Conservation (phyloP, 2,113 vertebrate genomes). For the Desmodus rotundus region DNA sequence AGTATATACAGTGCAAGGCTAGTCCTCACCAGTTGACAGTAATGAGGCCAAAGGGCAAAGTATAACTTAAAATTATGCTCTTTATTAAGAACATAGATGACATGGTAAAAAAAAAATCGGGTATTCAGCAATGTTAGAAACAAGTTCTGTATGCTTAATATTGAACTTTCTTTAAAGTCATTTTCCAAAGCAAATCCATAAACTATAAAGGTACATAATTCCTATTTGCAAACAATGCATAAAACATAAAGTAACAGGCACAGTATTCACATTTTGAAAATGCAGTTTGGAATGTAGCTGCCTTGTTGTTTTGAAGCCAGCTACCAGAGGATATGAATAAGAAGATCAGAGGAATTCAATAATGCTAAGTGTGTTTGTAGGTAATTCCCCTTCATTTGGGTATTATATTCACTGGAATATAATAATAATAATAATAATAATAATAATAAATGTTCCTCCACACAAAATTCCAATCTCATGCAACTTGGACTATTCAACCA, state of each 20-base stretch:
- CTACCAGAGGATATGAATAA: constrained; percentile 65
- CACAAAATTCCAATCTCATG: constrained; percentile 27
- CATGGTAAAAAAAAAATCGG: not conserved
- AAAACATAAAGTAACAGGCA: constrained; percentile 73
- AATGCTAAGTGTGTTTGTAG: constrained; percentile 61
- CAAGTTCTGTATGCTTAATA: constrained; percentile 34
- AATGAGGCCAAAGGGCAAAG: constrained; percentile 35
- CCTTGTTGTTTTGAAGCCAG: constrained; percentile 59
- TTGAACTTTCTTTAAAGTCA: constrained; percentile 64
- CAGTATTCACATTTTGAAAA: constrained; percentile 71
- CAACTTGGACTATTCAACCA: constrained; percentile 27
- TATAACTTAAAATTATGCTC: constrained; percentile 22
- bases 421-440: too few species aligned
- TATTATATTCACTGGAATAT: not conserved
- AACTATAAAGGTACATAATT: constrained; percentile 63
- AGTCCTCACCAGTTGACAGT: not conserved
- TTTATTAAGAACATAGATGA: constrained; percentile 45
- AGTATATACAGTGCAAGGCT: constrained; percentile 1
- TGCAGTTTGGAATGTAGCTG: constrained; percentile 64
- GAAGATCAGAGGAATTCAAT: constrained; percentile 69
- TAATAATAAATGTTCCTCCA: too few species aligned
- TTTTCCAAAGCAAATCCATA: constrained; percentile 70
- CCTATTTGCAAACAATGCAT: constrained; percentile 75
- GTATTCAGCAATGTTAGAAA: not conserved
- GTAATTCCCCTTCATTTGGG: constrained; percentile 55